These are phyloP conservation scores for Epinephelus malabaricus DNA, from an alignment of 2,797 vertebrate genomes.

Conservation along the genomic window DNA sequence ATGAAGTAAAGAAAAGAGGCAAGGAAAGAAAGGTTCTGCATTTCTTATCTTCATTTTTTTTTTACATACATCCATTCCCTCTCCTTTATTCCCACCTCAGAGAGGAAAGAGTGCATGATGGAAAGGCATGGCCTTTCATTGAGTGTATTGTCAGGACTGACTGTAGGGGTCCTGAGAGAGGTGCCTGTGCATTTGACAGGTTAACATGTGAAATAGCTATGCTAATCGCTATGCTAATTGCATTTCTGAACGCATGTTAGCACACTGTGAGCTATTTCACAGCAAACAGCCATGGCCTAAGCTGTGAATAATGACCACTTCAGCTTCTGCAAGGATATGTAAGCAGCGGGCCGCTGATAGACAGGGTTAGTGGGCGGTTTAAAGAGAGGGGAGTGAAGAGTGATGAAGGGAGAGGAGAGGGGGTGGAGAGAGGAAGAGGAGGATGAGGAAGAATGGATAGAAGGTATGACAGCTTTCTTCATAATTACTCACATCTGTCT, in stretches of 20 bases:
- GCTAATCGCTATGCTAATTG: conserved; percentile 76
- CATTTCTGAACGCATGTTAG: conserved; percentile 64
- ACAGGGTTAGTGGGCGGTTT: conserved; percentile 66
- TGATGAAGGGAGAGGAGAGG: conserved; percentile 36
- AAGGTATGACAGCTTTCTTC: conserved; percentile 86
- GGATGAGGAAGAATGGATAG: conserved; percentile 65
- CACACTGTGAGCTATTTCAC: conserved; percentile 68
- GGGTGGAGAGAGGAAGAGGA: conserved; percentile 41
- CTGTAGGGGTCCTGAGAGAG: conserved; percentile 56
- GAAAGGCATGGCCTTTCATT: conserved; percentile 37
- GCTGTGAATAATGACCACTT: conserved; percentile 79
- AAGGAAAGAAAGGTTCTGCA: neutral
- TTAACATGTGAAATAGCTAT: conserved; percentile 67
- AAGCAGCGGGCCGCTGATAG: conserved; percentile 58
- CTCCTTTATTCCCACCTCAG: conserved; percentile 21
- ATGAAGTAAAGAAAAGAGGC: neutral
- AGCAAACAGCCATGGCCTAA: conserved; percentile 64
- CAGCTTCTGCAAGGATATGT: conserved; percentile 57
- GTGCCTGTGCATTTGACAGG: conserved; percentile 44
- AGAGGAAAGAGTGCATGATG: conserved; percentile 24
- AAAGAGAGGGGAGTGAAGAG: conserved; percentile 44
- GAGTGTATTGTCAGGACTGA: conserved; percentile 43
- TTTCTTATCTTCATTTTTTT: conserved; percentile 1
- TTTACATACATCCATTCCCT: neutral
- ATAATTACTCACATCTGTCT: conserved; percentile 72